Base-by-base conservation (phyloP, 2,888 invertebrate genomes). In the Leucozona laternaria region DNA sequence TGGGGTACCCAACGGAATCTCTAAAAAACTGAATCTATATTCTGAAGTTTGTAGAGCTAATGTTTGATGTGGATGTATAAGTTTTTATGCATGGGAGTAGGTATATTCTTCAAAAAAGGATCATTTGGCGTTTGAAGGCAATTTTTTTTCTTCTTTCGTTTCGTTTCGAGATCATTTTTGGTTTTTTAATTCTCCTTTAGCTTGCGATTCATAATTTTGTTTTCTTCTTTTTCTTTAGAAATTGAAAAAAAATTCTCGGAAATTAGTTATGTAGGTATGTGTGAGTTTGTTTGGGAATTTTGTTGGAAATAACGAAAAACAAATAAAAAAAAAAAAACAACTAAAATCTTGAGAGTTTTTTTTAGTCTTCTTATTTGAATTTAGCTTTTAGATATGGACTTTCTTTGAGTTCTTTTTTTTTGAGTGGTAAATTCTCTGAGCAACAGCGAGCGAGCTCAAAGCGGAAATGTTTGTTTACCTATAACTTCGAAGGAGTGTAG, bases 171-270 rank as follows among this genome's bases (percentile, higher is more conserved):
- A 34, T 50, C 53, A 13, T 11, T 53, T 15, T 48, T 62, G 58
- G 58, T 31, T 68, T 77, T 66, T 43, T 31, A 40, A 8, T 25
- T 76, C 62, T 17, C 15, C 43, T 60, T 68, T 55, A 25, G 15
- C 22, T 45, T 53, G 25, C 40, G 75, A 66, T 66, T 68, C 71
- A 53, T 68, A 34, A 66, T 57, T 71, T 53, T 50, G 10, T 57
- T 73, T 48, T 68, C 31, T 73, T 58, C 43, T 58, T 55, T 53
- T 75, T 75, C 31, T 34, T 72, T 13, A 31, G 80, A 72, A 76
- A 77, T 73, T 60, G 80, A 85, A 73, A 45, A 73, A 45, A 78
- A 85, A 85, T 85, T 85, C 85, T 85, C 57, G 43, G 85, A 85
- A 85, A 78, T 81, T 81, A 43, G 73, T 55, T 77, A 78, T 78